Base-by-base conservation (phyloP, 2,797 vertebrate genomes). In the Hafferia zeledoni region DNA sequence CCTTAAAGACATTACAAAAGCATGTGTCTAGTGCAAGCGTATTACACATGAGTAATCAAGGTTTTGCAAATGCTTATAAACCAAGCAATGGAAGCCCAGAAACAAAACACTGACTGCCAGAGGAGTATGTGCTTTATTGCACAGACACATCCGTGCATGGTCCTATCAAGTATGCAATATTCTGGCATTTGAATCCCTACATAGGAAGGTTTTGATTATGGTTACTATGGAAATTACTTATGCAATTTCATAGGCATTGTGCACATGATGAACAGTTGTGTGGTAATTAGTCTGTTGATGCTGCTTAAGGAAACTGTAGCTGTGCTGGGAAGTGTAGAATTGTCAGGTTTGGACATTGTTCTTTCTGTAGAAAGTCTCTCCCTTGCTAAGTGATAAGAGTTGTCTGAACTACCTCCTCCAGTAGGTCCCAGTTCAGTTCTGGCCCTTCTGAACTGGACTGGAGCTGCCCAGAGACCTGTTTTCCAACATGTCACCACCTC, bases 1-100 rank as follows among this genome's bases (percentile, higher is more conserved):
- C 87, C 89, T 96, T 94, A 95, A 88, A 89, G 89, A 49, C 78
- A 84, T 90, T 47, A 81, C 84, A 86, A 92, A 94, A 94, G 44
- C 61, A 19, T 53, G 52, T 52, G 74, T 90, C 68, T 87, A 50
- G 55, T 9, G 46, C 83, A 87, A 84, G 87, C 60, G 74, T 84
- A 59, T 25, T 67, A 70, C 72, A 56, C n/a, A 52, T 7, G 43
- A 64, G 59, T 52, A 85, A 89, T 74, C 74, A 69, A 74, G 91
- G 83, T 59, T 94, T 83, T 93, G 28, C 67, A 86, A 95, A 17
- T 24, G 17, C 77, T 93, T 77, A 27, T 35, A 72, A 83, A 64
- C n/a, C 76, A 63, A 43, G 46, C 14, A 85, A 63, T 13, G 41
- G 28, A 53, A 78, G 39, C 55, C 78, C 55, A 47, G 37, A 44